phyloP scores from a whole-genome alignment of 64 coral and sea anemone genomes.

The Stichodactyla mertensii region DNA sequence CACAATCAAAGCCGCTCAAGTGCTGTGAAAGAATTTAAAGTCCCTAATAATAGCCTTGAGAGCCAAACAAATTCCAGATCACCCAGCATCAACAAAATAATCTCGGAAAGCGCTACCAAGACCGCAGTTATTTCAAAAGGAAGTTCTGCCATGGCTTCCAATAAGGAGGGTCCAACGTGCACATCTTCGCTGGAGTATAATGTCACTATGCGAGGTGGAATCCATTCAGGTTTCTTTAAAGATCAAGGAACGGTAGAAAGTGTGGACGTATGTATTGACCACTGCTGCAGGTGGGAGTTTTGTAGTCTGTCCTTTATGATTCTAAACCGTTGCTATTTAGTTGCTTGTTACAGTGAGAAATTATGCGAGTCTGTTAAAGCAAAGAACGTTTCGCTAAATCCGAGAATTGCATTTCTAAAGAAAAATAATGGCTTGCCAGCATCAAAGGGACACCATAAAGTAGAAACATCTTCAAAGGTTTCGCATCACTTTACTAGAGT shows the following conservation, averaged over 20 bases:
- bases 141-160: background rate
- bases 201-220: slow-evolving; percentile 55
- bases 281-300: slow-evolving; percentile 43
- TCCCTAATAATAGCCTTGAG: background rate
- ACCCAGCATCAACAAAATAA: background rate
- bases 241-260: slow-evolving; percentile 60
- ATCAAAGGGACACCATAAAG: background rate
- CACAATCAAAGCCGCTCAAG: background rate
- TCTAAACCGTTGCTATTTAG: slow-evolving; percentile 53
- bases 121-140: background rate
- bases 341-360: slow-evolving; percentile 56
- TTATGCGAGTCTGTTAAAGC: slow-evolving; percentile 45
- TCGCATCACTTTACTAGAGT: background rate
- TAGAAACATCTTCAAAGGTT: background rate
- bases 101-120: background rate
- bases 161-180: background rate
- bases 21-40: background rate
- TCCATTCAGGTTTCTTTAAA: slow-evolving; percentile 69
- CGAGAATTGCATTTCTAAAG: background rate
- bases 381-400: background rate
- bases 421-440: background rate
- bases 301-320: slow-evolving; percentile 80
- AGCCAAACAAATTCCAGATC: background rate
- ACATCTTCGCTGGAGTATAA: slow-evolving; percentile 24
- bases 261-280: slow-evolving; percentile 53